These are phyloP conservation scores for Synanthedon andrenaeformis DNA, from an alignment of 2,888 invertebrate species.

Conservation along the genomic window DNA sequence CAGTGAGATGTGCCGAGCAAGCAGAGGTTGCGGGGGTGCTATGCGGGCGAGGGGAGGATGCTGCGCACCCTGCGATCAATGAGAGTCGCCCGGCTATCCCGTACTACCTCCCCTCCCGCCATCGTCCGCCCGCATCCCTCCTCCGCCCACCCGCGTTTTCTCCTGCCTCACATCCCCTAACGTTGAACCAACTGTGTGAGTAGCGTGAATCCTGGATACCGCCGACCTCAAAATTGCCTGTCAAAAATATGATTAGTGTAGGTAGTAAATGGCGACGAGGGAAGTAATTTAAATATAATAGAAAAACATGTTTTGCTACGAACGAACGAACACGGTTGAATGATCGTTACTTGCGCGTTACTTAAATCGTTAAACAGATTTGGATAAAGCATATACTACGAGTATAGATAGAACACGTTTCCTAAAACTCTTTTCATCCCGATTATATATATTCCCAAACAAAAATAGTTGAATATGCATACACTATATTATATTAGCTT, in stretches of 20 bases:
- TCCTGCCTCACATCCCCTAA: neutral
- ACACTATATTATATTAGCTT: too few species aligned
- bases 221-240: neutral
- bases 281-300: neutral
- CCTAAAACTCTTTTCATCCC: too few species aligned
- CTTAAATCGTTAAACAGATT: too few species aligned
- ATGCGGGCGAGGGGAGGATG: constrained; percentile 23
- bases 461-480: too few species aligned
- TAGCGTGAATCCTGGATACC: neutral
- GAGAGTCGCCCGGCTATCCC: constrained; percentile 40
- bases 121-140: constrained; percentile 10
- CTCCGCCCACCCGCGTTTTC: constrained; percentile 8
- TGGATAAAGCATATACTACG: too few species aligned
- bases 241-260: neutral
- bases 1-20: neutral
- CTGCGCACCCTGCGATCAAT: constrained; percentile 62
- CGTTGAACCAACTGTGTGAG: neutral
- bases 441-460: too few species aligned
- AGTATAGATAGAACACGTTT: too few species aligned
- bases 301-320: neutral
- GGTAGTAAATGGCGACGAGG: neutral
- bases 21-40: constrained; percentile 9
- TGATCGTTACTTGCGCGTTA: too few species aligned
- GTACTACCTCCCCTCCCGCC: constrained; percentile 23
- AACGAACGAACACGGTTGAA: neutral